Evolutionary conservation across 2,797 vertebrate species (phyloP), one percentile per base, ranked within the genome.

Genomic region (Triplophysa bombifrons): DNA sequence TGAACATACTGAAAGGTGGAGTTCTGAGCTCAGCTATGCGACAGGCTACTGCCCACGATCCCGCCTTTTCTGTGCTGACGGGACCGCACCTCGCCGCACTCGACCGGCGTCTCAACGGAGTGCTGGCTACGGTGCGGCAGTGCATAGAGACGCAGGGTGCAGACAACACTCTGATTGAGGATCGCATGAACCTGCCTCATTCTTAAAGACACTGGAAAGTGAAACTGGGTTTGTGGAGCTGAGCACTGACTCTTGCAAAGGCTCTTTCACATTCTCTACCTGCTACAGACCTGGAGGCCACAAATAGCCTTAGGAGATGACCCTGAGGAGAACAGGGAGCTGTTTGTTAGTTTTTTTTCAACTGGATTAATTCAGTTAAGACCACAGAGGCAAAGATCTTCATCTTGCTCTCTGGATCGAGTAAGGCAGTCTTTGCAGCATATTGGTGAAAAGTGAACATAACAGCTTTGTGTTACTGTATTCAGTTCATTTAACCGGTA

Each of bases 151-250:
- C 96, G 50, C 97, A 96, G 87, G 96, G 96, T 13, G 85, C 92
- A 4, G 98, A 99, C 41, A 90, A 91, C 75, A 96, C 98, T 25
- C 93, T 98, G 74, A 95, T 98, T 85, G 98, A 99, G 89, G 98
- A 99, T 89, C 95, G 97, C 88, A 97, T 99, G 95, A 98, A 96
- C 71, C 94, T 98, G 81, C 96, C 97, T 44, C 98, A 99, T 86
- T 93, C 97, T 74, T 98, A 82, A 80, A 74, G 38, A 27, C 48
- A 51, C 38, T 70, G 38, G 76, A 44, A 61, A 22, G 51, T n/a
- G 44, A 78, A 48, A 58, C 55, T 61, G 55, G 2, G 50, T 64
- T 72, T 70, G 20, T 30, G 8, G 3, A 70, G 56, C 25, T 58
- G 20, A 27, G 55, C 17, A 71, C 46, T 74, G 73, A 68, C 72